Conservation (phyloP, 2,888 invertebrate genomes). For the Boloria euphrosyne region DNA sequence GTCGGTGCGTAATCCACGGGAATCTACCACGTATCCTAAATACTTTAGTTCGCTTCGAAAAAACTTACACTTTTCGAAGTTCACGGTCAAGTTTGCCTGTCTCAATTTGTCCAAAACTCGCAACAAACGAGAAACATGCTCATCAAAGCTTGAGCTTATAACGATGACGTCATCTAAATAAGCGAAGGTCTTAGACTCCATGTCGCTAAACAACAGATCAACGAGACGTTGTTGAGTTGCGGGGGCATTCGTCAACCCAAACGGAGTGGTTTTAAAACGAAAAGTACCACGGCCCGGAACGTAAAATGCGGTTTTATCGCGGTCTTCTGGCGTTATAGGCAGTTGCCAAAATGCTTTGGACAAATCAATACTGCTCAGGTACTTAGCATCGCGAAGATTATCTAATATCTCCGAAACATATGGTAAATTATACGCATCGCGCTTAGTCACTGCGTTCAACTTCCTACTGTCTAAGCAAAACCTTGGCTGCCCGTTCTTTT, state of each 20-base stretch:
- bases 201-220: conserved; percentile 37
- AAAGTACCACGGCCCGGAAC: conserved; percentile 40
- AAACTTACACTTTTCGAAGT: too few species aligned
- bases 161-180: conserved; percentile 44
- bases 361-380: conserved; percentile 41
- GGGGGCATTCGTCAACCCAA: conserved; percentile 43
- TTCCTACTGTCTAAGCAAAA: conserved; percentile 42
- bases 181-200: conserved; percentile 35
- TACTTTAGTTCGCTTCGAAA: conserved; percentile 5
- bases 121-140: conserved; percentile 21
- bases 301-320: conserved; percentile 40
- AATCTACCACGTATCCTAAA: too few species aligned
- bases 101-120: too few species aligned
- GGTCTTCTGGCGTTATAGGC: conserved; percentile 24
- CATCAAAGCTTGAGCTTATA: conserved; percentile 33
- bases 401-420: conserved; percentile 45
- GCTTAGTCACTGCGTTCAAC: conserved; percentile 37
- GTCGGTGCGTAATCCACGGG: too few species aligned
- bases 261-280: conserved; percentile 35
- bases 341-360: conserved; percentile 44
- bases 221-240: conserved; percentile 35
- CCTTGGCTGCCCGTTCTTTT: conserved; percentile 33
- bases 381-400: conserved; percentile 43
- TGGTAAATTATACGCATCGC: conserved; percentile 35
- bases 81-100: too few species aligned